Conservation (phyloP, 2,113 vertebrate species). For the Tenrec ecaudatus region DNA sequence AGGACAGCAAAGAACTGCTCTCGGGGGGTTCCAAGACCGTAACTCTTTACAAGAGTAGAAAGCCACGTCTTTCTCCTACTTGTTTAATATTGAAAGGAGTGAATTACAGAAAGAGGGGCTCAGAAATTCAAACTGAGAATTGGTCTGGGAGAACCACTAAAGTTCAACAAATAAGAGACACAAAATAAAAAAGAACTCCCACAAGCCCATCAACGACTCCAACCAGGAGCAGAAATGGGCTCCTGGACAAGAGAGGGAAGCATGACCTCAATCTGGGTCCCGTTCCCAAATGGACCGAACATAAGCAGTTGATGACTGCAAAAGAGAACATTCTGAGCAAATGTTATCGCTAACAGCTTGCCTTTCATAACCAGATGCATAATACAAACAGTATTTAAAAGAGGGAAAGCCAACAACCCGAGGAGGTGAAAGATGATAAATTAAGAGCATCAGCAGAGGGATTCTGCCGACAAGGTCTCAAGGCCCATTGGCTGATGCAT, state of each 20-base stretch:
- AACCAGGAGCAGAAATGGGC: background rate
- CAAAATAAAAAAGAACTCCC: background rate
- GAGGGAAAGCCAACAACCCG: background rate
- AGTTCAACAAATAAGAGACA: background rate
- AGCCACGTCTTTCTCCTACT: too few relatives aligned
- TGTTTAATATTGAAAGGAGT: background rate
- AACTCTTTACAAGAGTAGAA: too few relatives aligned
- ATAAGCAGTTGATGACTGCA: background rate
- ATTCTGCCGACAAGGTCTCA: background rate
- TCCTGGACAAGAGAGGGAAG: background rate
- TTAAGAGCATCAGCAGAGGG: background rate
- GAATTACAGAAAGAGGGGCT: background rate
- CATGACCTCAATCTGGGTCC: background rate
- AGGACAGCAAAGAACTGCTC: too few relatives aligned
- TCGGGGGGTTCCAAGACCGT: too few relatives aligned
- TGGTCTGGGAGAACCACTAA: background rate
- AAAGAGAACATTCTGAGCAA: background rate
- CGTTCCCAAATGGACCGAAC: background rate
- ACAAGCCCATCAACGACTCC: background rate
- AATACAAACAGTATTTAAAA: background rate
- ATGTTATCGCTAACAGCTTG: background rate
- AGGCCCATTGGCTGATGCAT: background rate
- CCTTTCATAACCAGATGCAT: background rate
- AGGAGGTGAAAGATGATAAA: background rate
- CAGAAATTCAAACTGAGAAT: background rate